Evolutionary conservation across 2,797 vertebrate genomes (phyloP).

Genomic region (Mycteria americana): DNA sequence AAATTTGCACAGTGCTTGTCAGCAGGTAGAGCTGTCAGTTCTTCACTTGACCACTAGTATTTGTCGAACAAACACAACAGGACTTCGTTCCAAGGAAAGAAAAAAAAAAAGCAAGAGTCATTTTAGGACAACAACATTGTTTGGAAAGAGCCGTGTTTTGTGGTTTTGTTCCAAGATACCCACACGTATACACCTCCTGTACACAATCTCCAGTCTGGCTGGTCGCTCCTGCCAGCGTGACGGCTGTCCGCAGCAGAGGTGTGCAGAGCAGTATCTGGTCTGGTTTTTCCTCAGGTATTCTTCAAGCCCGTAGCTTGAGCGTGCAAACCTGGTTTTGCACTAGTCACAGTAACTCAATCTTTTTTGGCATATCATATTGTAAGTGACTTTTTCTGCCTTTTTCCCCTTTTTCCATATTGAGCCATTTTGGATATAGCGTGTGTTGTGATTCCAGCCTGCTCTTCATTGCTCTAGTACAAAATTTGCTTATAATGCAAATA

Average conservation of each 20-base stretch:
- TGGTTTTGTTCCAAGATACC: background rate
- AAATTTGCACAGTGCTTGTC: conserved; percentile 48
- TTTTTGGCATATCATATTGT: background rate
- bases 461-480: background rate
- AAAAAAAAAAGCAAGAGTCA: background rate
- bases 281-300: background rate
- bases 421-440: background rate
- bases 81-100: background rate
- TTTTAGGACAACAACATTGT: background rate
- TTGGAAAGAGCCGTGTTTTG: background rate
- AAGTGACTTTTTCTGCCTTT: background rate
- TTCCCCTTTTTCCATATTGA: background rate
- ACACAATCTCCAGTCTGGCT: background rate
- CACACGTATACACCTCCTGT: background rate
- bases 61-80: background rate
- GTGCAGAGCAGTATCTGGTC: background rate
- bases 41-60: conserved; percentile 15
- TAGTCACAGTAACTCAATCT: background rate
- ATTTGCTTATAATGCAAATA: background rate
- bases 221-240: rapidly evolving
- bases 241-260: background rate
- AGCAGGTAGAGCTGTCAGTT: conserved; percentile 10
- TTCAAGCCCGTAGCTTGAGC: background rate
- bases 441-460: background rate
- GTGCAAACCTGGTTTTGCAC: background rate